phyloP scores from a whole-genome alignment of 2,113 vertebrate species.

The Lipotes vexillifer region DNA sequence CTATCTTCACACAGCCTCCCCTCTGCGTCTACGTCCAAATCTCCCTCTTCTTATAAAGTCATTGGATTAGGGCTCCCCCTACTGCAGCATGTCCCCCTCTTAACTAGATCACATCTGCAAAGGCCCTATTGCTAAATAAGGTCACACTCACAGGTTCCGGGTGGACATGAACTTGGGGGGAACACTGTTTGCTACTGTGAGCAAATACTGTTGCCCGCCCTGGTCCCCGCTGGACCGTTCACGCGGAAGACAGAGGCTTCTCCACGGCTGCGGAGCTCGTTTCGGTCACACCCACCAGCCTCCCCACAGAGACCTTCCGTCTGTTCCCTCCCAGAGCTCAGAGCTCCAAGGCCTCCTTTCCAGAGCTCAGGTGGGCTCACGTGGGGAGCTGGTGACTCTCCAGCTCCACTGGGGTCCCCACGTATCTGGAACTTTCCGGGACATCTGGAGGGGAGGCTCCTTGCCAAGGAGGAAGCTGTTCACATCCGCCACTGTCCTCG shows the following conservation, averaged over 20 bases:
- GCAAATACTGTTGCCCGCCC: fast-evolving
- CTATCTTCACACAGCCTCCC: fast-evolving
- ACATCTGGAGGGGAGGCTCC: background rate
- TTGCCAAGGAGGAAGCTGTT: background rate
- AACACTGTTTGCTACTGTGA: background rate
- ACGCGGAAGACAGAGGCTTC: fast-evolving
- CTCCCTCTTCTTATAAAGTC: background rate
- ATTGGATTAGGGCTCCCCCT: fast-evolving
- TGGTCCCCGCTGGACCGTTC: fast-evolving
- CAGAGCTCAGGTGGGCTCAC: fast-evolving
- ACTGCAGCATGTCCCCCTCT: too few species aligned
- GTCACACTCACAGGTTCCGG: background rate
- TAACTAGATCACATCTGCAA: fast-evolving
- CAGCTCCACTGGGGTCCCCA: background rate
- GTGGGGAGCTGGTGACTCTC: fast-evolving
- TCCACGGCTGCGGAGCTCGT: background rate
- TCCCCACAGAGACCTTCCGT: background rate
- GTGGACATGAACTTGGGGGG: background rate
- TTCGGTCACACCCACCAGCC: fast-evolving
- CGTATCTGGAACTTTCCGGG: background rate
- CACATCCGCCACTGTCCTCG: background rate
- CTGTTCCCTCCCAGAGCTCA: background rate
- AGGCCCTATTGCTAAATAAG: background rate
- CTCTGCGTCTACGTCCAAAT: background rate
- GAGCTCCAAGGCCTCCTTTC: background rate